A percentile compares a stretch with the other conserved stretches of the same genome.
Conservation (phyloP, 37 sponge, comb jelly and placozoan genomes). For the Halichondria panicea region DNA sequence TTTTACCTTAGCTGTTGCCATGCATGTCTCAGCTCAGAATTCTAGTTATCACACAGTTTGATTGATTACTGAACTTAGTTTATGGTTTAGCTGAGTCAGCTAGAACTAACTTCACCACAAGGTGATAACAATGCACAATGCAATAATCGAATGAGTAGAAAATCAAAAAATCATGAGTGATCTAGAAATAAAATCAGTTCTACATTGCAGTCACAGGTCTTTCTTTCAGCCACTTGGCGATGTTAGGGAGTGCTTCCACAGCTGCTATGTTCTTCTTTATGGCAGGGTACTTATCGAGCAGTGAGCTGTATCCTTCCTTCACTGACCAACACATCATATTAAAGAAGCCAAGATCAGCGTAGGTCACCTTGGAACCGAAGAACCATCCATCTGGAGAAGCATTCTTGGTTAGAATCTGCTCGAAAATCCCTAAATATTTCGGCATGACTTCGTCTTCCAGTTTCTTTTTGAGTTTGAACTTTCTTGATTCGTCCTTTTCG, state of each 20-base stretch:
- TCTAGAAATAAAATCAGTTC: too few relatives aligned
- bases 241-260: conserved; percentile 43
- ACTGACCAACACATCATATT: too few relatives aligned
- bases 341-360: conserved; percentile 31
- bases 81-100: too few relatives aligned
- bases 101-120: too few relatives aligned
- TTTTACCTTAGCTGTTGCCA: too few relatives aligned
- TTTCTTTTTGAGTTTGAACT: conserved; percentile 15
- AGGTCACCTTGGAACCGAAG: conserved; percentile 44
- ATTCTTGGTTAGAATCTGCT: conserved; percentile 12
- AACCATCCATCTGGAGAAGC: conserved; percentile 23
- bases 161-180: too few relatives aligned
- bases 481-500: conserved; percentile 46
- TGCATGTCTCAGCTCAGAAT: too few relatives aligned
- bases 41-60: too few relatives aligned
- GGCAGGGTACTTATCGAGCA: conserved; percentile 24
- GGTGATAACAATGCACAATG: too few relatives aligned
- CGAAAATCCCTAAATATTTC: conserved; percentile 6
- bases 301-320: background rate
- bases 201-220: too few relatives aligned
- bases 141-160: too few relatives aligned
- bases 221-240: conserved; percentile 58
- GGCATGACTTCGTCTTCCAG: conserved; percentile 17
- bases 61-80: too few relatives aligned
- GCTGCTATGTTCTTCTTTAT: conserved; percentile 13